phyloP scores from a whole-genome alignment of 2,113 vertebrate genomes.

The Indri indri region DNA sequence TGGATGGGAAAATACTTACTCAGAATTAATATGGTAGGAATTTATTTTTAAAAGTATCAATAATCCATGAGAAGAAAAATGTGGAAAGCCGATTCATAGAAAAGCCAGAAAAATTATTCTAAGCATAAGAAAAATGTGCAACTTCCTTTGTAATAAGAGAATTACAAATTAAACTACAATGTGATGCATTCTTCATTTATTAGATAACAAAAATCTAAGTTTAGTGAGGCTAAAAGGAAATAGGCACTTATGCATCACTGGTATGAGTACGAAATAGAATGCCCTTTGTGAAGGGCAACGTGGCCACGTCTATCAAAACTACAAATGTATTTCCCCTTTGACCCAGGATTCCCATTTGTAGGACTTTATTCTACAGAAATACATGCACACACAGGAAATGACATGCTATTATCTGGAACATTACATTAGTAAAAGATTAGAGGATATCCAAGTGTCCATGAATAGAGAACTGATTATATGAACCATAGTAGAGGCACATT shows the following conservation, averaged over 20 bases:
- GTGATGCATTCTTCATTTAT: background rate
- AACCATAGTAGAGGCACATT: background rate
- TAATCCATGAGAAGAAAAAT: slow-evolving; percentile 2
- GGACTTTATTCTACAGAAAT: background rate
- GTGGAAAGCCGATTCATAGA: background rate
- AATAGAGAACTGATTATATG: background rate
- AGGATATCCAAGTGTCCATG: background rate
- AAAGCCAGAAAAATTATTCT: background rate
- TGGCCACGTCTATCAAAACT: background rate
- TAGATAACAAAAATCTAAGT: slow-evolving; percentile 4
- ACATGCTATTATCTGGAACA: background rate
- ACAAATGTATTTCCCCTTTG: background rate
- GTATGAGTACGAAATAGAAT: background rate
- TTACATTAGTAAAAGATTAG: background rate
- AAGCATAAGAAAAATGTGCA: background rate
- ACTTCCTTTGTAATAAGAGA: background rate
- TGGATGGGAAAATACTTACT: background rate
- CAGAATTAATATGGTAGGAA: background rate
- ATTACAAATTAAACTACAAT: background rate
- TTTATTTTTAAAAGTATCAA: background rate
- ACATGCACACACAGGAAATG: background rate
- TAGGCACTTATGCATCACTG: background rate
- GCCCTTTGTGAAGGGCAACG: background rate
- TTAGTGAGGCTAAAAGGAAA: background rate
- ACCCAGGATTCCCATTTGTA: background rate